A percentile compares a stretch with the other conserved stretches of the same genome.
Conservation (phyloP, 2,888 invertebrate genomes). For the Eupeodes latifasciatus region DNA sequence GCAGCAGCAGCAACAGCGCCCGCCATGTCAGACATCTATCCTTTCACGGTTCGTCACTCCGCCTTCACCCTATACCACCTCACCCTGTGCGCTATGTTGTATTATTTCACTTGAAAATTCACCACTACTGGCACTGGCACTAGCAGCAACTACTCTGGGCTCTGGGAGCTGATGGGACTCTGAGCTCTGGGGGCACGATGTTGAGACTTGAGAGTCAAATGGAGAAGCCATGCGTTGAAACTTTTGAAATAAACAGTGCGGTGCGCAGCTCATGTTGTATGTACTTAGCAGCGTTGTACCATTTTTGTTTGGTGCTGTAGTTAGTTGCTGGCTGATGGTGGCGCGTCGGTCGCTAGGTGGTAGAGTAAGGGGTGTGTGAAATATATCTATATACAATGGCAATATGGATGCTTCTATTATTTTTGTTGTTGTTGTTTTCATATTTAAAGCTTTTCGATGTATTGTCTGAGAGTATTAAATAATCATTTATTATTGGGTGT, state of each 20-base stretch:
- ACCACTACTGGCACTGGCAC: constrained; percentile 12
- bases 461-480: constrained; percentile 56
- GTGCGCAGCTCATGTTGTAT: constrained; percentile 57
- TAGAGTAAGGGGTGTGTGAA: background rate
- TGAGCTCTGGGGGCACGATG: constrained; percentile 12
- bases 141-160: background rate
- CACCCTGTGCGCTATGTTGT: constrained; percentile 48
- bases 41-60: constrained; percentile 61
- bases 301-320: background rate
- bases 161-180: too few species aligned
- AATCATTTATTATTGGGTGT: constrained; percentile 63
- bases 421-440: constrained; percentile 23
- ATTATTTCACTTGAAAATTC: constrained; percentile 29
- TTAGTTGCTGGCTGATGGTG: background rate
- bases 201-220: constrained; percentile 8
- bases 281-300: constrained; percentile 29
- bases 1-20: constrained; percentile 20
- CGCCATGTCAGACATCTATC: constrained; percentile 57
- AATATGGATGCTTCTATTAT: constrained; percentile 33
- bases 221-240: constrained; percentile 62
- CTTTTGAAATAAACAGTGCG: constrained; percentile 64
- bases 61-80: constrained; percentile 28
- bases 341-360: background rate
- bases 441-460: constrained; percentile 40
- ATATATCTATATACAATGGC: background rate